phyloP scores from a whole-genome alignment of 2,888 invertebrate genomes.

The Crocallis elinguaria region DNA sequence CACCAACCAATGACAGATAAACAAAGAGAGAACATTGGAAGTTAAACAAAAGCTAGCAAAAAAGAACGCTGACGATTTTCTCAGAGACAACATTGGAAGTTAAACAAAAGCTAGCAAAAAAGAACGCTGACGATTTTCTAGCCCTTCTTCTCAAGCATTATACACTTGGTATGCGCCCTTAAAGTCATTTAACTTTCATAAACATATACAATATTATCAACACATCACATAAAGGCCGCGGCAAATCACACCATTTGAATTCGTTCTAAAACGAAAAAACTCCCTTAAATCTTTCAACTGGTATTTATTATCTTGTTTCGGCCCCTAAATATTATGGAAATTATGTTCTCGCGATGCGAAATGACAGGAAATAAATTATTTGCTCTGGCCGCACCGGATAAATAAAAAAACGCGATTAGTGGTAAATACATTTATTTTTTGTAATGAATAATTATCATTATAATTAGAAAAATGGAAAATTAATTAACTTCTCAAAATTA shows the following conservation, averaged over 20 bases:
- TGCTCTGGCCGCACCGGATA: neutral
- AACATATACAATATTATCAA: slow-evolving; percentile 3
- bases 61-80: too few species aligned
- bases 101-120: too few species aligned
- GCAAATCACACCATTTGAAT: slow-evolving; percentile 18
- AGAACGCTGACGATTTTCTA: too few species aligned
- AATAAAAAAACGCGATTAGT: slow-evolving; percentile 4
- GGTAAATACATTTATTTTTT: neutral
- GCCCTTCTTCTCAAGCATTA: too few species aligned
- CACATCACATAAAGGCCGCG: slow-evolving; percentile 8
- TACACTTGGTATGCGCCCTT: too few species aligned
- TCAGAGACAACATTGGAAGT: too few species aligned
- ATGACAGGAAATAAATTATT: slow-evolving; percentile 22
- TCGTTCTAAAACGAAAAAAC: slow-evolving; percentile 6
- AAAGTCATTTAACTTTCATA: neutral
- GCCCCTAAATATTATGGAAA: slow-evolving; percentile 22
- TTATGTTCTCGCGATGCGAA: slow-evolving; percentile 8
- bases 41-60: too few species aligned
- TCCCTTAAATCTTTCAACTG: slow-evolving; percentile 20
- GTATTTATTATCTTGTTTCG: slow-evolving; percentile 27
- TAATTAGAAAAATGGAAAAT: too few species aligned
- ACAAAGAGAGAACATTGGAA: too few species aligned
- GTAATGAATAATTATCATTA: too few species aligned
- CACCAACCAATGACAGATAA: too few species aligned
- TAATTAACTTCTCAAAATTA: too few species aligned